Evolutionary conservation across 2,113 vertebrate species (phyloP), one percentile per base, ranked within the genome.

Genomic region (Esox niger): DNA sequence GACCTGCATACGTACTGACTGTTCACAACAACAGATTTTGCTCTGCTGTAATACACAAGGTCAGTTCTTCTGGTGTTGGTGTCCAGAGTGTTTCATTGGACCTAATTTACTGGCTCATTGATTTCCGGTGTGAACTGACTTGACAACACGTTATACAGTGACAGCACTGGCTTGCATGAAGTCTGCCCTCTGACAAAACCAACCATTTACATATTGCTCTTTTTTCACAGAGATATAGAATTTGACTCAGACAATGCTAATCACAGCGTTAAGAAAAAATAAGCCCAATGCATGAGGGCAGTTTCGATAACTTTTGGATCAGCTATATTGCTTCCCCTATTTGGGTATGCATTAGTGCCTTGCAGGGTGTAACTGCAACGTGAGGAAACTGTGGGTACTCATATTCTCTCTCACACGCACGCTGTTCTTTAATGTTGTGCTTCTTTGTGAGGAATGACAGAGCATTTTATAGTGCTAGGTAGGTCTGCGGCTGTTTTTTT

Each of bases 41-140:
- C 74, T 70, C 54, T 68, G 43, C 72, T 52, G 29, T 72, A 69
- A 74, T 70, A 55, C 66, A 79, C 77, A 77, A 78, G 78, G 77
- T 85, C 69, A 79, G 67, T 25, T 62, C 52, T 32, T 59, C 64
- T 73, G 61, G 69, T 30, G n/a, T 32, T 62, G 35, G 60, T 80
- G 76, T 78, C 68, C n/a, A 5, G 38, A 59, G 60, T 74, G 85
- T 85, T 76, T 69, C 33, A 26, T 79, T 78, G 62, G 80, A 75
- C 70, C 70, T 71, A 82, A 86, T 84, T 69, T 80, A 84, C 59
- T 77, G 74, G 69, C 77, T 83, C 77, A 84, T 88, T 80, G 82
- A 87, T 88, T 87, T 82, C 73, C 78, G 80, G n/a, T 70, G 68
- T 79, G 69, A 70, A 31, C 68, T 75, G 76, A 82, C 71, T 61